phyloP scores from a whole-genome alignment of 2,113 vertebrate species.

The Hippocampus barbouri region DNA sequence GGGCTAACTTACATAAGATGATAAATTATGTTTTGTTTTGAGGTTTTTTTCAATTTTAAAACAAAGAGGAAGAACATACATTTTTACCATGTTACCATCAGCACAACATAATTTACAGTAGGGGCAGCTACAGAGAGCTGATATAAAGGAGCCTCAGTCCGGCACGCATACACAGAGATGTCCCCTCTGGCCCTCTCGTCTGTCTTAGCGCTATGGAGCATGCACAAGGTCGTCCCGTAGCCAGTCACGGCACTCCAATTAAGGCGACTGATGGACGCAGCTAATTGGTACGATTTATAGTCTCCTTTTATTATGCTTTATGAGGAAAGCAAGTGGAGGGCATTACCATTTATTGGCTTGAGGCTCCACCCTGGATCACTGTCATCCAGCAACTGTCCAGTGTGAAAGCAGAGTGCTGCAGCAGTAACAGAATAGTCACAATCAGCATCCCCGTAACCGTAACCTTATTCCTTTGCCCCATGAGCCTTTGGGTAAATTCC shows the following conservation, averaged over 20 bases:
- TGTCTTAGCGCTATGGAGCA: constrained; percentile 60
- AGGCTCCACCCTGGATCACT: constrained; percentile 63
- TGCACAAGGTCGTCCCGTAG: constrained; percentile 73
- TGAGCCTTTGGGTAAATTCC: too few relatives aligned
- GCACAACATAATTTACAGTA: constrained; percentile 34
- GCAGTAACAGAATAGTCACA: constrained; percentile 5
- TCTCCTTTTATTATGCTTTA: constrained; percentile 77
- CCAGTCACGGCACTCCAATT: constrained; percentile 77
- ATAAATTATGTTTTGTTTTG: background rate
- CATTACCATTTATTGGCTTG: constrained; percentile 77
- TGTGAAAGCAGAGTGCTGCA: constrained; percentile 27
- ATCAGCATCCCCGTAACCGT: constrained; percentile 12
- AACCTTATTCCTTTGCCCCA: too few relatives aligned
- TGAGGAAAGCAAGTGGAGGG: constrained; percentile 76
- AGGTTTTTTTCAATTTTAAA: background rate
- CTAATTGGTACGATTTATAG: constrained; percentile 80
- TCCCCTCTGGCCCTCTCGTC: constrained; percentile 49
- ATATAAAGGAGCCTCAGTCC: constrained; percentile 53
- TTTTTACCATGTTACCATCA: background rate
- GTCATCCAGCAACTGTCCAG: constrained; percentile 49
- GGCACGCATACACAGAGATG: constrained; percentile 50
- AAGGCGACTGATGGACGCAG: constrained; percentile 77
- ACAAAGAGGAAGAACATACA: too few relatives aligned
- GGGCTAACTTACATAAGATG: background rate
- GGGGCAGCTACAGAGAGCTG: constrained; percentile 44